Percentiles rank a stretch among this genome's conserved stretches.
Conservation (phyloP, 2,113 vertebrate genomes). For the Equus przewalskii region DNA sequence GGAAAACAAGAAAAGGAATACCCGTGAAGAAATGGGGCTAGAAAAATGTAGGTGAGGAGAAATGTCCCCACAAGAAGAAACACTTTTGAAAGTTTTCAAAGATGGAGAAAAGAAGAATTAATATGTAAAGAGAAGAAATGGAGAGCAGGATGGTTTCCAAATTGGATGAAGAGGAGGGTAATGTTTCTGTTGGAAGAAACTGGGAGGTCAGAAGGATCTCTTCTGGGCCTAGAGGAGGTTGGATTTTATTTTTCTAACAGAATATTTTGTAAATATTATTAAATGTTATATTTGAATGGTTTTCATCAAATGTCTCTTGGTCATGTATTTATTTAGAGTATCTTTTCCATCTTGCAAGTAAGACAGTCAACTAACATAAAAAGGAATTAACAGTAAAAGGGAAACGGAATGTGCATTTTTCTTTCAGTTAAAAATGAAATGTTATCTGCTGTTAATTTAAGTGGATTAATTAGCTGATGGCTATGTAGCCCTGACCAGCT, state of each 20-base stretch:
- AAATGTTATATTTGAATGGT: neutral
- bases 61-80: neutral
- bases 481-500: neutral
- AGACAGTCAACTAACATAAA: neutral
- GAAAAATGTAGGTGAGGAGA: neutral
- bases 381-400: neutral
- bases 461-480: neutral
- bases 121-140: neutral
- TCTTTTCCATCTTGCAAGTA: neutral
- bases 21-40: neutral
- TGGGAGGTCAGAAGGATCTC: neutral
- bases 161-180: neutral
- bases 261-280: neutral
- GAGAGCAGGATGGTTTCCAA: neutral
- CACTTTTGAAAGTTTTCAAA: neutral
- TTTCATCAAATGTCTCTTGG: neutral
- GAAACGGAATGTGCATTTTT: slow-evolving; percentile 22
- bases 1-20: neutral
- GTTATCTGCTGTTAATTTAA: neutral
- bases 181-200: neutral
- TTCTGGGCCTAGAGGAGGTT: neutral
- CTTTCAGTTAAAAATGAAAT: slow-evolving; percentile 22
- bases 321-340: neutral
- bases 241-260: slow-evolving; percentile 12
- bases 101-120: slow-evolving; percentile 17